phyloP scores from a whole-genome alignment of 2,113 vertebrate genomes.

The Varanus komodoensis region DNA sequence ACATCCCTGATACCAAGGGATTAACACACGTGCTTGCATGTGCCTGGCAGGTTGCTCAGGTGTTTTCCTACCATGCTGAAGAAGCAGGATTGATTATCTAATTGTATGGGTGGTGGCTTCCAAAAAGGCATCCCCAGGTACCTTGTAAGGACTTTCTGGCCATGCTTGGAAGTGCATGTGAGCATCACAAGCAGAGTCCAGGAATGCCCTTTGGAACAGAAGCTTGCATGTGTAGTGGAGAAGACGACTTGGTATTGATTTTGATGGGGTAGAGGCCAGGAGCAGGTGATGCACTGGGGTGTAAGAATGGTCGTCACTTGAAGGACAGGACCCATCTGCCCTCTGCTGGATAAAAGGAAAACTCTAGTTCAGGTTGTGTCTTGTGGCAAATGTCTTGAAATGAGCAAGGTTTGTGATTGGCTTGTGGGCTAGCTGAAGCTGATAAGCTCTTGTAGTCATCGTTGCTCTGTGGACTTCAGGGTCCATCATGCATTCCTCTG shows the following conservation, averaged over 20 bases:
- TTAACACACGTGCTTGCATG: neutral
- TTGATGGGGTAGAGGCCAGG: neutral
- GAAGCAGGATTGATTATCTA: no score
- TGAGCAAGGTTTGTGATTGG: neutral
- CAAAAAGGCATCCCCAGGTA: no score
- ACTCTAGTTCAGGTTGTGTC: neutral
- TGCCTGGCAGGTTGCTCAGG: neutral
- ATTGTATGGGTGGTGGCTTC: neutral
- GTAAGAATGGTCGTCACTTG: neutral
- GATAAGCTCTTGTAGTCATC: neutral
- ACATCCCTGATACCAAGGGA: neutral
- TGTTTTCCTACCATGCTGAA: neutral
- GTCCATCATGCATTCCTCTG: neutral
- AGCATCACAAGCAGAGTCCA: neutral
- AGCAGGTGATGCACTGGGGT: neutral
- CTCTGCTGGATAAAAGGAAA: constrained; percentile 5
- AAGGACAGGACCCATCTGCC: neutral
- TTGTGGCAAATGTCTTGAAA: neutral
- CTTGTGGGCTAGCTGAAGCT: neutral
- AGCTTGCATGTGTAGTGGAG: no score
- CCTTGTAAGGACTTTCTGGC: neutral
- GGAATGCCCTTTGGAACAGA: neutral
- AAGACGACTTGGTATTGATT: neutral
- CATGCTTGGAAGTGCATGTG: neutral
- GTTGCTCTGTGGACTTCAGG: neutral